Conservation (phyloP, 2,797 vertebrate genomes). For the Amblyraja radiata region DNA sequence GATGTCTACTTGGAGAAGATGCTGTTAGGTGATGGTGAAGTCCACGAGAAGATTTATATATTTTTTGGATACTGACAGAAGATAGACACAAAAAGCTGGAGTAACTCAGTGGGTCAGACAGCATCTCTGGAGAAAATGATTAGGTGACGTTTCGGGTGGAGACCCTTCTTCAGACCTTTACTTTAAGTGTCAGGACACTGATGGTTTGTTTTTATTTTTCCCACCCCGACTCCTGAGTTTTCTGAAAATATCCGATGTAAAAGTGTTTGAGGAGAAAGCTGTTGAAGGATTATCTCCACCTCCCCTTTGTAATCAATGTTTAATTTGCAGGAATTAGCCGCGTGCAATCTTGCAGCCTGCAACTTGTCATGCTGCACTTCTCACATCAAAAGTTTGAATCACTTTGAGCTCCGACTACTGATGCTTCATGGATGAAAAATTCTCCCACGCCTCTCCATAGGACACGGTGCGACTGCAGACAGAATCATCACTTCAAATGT, state of each 20-base stretch:
- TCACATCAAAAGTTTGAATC: neutral
- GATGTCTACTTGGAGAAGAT: no score
- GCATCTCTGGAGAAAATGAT: no score
- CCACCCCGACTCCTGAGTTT: neutral
- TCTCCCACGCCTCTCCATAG: conserved; percentile 10
- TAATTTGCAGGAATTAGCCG: neutral
- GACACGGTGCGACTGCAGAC: neutral
- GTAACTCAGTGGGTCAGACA: no score
- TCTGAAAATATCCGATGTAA: neutral
- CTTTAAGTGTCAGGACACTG: no score
- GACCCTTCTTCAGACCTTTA: no score
- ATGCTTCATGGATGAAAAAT: neutral
- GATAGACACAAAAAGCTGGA: no score
- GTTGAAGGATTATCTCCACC: neutral
- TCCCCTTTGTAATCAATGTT: no score
- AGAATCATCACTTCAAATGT: neutral
- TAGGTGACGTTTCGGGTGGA: no score
- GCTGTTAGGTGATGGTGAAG: no score
- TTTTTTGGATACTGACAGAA: no score
- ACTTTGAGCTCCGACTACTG: neutral
- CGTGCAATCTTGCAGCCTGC: neutral
- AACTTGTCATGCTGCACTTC: neutral
- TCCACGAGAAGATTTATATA: no score
- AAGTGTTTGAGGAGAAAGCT: neutral
- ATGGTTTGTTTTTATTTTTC: no score